These are phyloP conservation scores for Agonopterix arenella DNA, from an alignment of 2,888 invertebrate genomes.

Conservation along the genomic window DNA sequence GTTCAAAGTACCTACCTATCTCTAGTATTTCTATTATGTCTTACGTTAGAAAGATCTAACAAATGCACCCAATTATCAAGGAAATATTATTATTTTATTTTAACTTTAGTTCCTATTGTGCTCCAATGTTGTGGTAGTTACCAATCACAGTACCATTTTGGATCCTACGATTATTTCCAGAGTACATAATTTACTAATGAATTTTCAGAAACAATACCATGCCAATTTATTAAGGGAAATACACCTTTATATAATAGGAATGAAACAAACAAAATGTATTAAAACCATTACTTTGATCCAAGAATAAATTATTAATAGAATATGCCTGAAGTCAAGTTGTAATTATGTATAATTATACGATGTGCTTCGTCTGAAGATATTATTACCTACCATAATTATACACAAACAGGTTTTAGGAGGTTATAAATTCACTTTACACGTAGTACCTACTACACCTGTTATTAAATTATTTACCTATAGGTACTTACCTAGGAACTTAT, in stretches of 20 bases:
- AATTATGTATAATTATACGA: no score
- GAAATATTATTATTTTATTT: constrained; percentile 20
- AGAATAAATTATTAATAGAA: no score
- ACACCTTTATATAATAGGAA: constrained; percentile 3
- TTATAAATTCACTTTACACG: no score
- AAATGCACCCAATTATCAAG: constrained; percentile 54
- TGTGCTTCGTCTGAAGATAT: no score
- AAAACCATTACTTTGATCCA: no score
- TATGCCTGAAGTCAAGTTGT: no score
- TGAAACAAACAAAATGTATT: not conserved
- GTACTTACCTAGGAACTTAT: no score
- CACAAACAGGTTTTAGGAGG: no score
- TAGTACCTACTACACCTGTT: no score
- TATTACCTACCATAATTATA: no score
- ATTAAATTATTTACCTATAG: no score
- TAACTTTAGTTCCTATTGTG: constrained; percentile 36
- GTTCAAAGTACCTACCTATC: constrained; percentile 73
- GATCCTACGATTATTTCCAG: constrained; percentile 45
- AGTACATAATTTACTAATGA: constrained; percentile 12
- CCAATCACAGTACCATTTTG: constrained; percentile 64
- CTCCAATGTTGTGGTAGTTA: constrained; percentile 51
- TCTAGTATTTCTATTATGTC: constrained; percentile 51
- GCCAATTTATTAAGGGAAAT: constrained; percentile 18
- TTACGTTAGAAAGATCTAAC: constrained; percentile 56
- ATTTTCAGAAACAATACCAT: constrained; percentile 24